These are phyloP conservation scores for Brachyptera putata DNA, from an alignment of 2,888 invertebrate genomes.

Conservation along the genomic window DNA sequence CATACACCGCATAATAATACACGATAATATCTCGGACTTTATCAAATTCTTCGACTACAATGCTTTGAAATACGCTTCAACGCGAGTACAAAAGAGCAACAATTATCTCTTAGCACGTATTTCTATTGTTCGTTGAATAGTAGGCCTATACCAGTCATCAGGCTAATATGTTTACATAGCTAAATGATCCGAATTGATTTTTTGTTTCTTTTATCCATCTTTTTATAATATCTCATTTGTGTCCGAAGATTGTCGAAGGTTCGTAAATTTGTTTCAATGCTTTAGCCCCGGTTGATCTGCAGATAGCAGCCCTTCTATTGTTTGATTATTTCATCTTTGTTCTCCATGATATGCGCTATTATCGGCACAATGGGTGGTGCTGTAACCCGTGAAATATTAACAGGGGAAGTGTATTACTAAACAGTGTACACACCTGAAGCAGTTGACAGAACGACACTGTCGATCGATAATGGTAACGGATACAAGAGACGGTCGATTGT, in stretches of 20 bases:
- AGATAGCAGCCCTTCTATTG: constrained; percentile 20
- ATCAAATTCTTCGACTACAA: background rate
- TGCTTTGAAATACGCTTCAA: background rate
- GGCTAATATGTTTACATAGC: constrained; percentile 22
- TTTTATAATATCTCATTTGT: constrained; percentile 24
- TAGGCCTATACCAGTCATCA: constrained; percentile 18
- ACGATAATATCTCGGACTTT: no score
- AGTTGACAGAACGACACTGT: background rate
- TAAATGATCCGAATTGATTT: constrained; percentile 20
- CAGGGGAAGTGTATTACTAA: no score
- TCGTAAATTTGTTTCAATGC: constrained; percentile 17
- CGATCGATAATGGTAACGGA: no score
- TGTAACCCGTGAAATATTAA: constrained; percentile 1
- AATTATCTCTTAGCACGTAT: constrained; percentile 11
- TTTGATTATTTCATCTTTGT: constrained; percentile 23
- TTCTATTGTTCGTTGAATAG: background rate
- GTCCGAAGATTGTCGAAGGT: constrained; percentile 20
- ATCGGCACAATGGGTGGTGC: constrained; percentile 17
- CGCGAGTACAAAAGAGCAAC: background rate
- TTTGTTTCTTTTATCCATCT: constrained; percentile 18
- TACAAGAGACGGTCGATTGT: no score
- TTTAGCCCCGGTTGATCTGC: background rate
- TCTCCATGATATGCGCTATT: constrained; percentile 19
- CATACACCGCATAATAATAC: no score
- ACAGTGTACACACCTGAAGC: constrained; percentile 6